Conservation (phyloP, 2,888 invertebrate species). For the Pristionchus maxplancki region DNA sequence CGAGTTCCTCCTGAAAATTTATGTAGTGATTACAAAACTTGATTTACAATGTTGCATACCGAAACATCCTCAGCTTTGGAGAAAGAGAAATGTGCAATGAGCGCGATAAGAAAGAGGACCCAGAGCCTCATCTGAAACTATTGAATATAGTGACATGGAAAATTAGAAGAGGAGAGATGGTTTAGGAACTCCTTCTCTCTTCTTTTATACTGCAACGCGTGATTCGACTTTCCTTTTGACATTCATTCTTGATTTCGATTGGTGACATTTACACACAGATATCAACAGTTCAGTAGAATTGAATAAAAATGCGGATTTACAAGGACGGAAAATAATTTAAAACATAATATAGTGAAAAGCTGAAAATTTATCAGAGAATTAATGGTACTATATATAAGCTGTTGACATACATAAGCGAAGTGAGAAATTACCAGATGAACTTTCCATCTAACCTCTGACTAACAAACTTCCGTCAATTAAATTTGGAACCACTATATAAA, state of each 20-base stretch:
- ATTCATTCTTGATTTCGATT: not conserved
- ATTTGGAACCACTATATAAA: not conserved
- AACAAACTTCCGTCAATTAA: not conserved
- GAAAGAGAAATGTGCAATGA: not conserved
- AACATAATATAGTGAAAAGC: too few relatives aligned
- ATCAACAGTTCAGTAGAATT: not conserved
- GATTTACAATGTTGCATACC: not conserved
- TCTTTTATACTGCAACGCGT: slow-evolving; percentile 11
- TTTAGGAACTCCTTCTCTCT: not conserved
- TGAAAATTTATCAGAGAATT: too few relatives aligned
- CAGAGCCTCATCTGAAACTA: slow-evolving; percentile 26
- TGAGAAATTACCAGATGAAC: not conserved
- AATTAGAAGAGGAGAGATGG: not conserved
- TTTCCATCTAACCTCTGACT: not conserved
- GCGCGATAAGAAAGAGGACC: not conserved
- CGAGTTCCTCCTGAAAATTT: not conserved
- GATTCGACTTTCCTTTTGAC: not conserved
- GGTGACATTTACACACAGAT: not conserved
- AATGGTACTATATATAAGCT: too few relatives aligned
- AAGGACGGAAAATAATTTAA: too few relatives aligned
- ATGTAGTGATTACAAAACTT: not conserved
- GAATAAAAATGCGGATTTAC: not conserved
- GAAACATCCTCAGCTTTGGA: not conserved
- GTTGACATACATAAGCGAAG: too few relatives aligned
- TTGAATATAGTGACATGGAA: not conserved